A percentile compares a stretch with the other conserved stretches of the same genome.
phyloP scores from a whole-genome alignment of 2,113 vertebrate species.

The Protomyctophum bolini region DNA sequence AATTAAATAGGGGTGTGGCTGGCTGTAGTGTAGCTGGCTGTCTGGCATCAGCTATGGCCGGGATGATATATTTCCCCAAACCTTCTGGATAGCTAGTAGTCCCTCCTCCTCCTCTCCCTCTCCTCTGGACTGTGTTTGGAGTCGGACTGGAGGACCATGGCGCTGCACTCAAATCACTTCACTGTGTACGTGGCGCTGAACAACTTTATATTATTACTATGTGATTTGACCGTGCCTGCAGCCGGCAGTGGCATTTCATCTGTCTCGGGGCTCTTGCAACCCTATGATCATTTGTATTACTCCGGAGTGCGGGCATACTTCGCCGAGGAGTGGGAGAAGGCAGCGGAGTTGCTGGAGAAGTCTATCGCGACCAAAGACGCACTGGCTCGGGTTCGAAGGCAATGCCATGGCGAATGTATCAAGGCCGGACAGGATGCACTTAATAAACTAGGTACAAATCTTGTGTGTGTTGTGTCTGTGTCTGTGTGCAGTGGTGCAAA shows the following conservation, averaged over 20 bases:
- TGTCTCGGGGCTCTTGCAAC: constrained; percentile 56
- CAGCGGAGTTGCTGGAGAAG: constrained; percentile 86
- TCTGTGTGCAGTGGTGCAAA: neutral
- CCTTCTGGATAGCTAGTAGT: constrained; percentile 9
- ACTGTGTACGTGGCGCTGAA: constrained; percentile 79
- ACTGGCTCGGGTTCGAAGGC: constrained; percentile 71
- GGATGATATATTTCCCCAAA: no score
- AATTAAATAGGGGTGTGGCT: no score
- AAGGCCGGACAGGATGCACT: constrained; percentile 54
- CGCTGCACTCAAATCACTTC: constrained; percentile 42
- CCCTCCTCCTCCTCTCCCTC: constrained; percentile 43
- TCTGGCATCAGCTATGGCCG: no score
- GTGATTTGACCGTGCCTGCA: neutral
- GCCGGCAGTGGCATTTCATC: constrained; percentile 15
- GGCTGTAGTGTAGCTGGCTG: no score
- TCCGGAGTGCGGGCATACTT: constrained; percentile 88
- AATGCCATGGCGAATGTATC: constrained; percentile 72
- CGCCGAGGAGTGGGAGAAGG: constrained; percentile 82
- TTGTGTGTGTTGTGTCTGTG: neutral
- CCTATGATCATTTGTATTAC: constrained; percentile 87
- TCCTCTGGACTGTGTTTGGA: constrained; percentile 17
- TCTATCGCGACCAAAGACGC: constrained; percentile 79
- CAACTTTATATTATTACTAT: constrained; percentile 11
- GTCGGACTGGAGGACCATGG: constrained; percentile 67
- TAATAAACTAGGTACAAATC: constrained; percentile 62